A percentile compares a stretch with the other conserved stretches of the same genome.
These are phyloP conservation scores for Drosophila kanekoi DNA, from an alignment of 2,888 invertebrate genomes.

Conservation along the genomic window DNA sequence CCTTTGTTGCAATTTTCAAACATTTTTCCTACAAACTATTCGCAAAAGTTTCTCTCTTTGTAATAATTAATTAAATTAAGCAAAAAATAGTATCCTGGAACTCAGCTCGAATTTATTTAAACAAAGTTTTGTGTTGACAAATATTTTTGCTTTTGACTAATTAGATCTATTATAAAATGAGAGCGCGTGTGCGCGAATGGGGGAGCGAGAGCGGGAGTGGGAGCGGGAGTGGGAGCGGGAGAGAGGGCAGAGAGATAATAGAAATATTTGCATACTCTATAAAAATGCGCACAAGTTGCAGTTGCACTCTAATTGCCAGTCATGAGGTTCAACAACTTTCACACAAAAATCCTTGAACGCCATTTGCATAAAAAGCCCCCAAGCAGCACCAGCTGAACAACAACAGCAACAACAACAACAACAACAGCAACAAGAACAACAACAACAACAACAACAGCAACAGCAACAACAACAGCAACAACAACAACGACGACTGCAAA, in stretches of 20 bases:
- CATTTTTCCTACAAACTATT: no score
- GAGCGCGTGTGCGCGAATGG: no score
- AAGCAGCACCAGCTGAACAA: conserved; percentile 39
- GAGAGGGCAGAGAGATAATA: conserved; percentile 30
- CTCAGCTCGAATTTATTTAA: no score
- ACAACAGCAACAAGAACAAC: conserved; percentile 20
- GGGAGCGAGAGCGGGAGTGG: no score
- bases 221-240: conserved; percentile 5
- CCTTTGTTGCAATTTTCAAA: no score
- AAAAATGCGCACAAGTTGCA: conserved; percentile 58
- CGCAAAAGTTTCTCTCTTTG: no score
- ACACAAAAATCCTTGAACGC: conserved; percentile 83
- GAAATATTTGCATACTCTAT: conserved; percentile 54
- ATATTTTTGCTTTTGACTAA: no score
- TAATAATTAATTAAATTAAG: no score
- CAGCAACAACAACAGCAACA: conserved; percentile 30
- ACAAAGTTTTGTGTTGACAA: no score
- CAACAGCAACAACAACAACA: conserved; percentile 34
- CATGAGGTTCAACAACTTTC: conserved; percentile 83
- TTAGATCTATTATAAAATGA: no score
- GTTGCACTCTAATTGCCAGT: conserved; percentile 75
- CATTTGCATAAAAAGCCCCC: conserved; percentile 76
- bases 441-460: conserved; percentile 25
- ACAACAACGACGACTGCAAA: conserved; percentile 17
- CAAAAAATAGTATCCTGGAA: no score